Percentiles rank a stretch among this genome's conserved stretches.
Evolutionary conservation across 2,888 invertebrate genomes (phyloP).

Genomic region (Synanthedon andrenaeformis): DNA sequence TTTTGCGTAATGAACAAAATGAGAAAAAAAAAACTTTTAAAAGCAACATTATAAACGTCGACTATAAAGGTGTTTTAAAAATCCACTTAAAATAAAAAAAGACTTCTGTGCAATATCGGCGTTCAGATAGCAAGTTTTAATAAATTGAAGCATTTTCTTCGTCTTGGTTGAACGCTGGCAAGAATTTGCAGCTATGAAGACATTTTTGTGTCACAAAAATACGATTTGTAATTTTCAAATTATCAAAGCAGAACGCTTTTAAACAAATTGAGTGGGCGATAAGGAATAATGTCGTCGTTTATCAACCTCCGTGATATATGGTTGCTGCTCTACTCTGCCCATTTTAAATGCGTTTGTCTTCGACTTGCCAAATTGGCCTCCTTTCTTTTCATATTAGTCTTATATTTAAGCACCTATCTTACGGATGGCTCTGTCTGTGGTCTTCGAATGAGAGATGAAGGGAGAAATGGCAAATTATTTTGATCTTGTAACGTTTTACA

Average conservation of each 20-base stretch:
- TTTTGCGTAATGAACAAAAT: no score
- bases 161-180: constrained; percentile 36
- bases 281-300: constrained; percentile 71
- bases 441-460: not conserved
- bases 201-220: constrained; percentile 61
- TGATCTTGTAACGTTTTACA: not conserved
- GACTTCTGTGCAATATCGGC: no score
- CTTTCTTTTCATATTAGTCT: constrained; percentile 56
- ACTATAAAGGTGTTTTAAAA: no score
- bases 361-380: constrained; percentile 65
- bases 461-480: constrained; percentile 20
- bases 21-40: no score
- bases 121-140: constrained; percentile 33
- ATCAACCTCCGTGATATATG: constrained; percentile 68
- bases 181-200: constrained; percentile 52
- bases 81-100: no score
- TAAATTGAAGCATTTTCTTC: constrained; percentile 34
- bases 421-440: constrained; percentile 1
- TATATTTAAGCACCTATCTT: constrained; percentile 30
- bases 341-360: constrained; percentile 71
- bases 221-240: constrained; percentile 70
- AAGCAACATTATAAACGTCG: no score
- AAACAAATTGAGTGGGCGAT: constrained; percentile 71
- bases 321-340: constrained; percentile 65
- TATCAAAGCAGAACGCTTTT: constrained; percentile 70